Conservation (phyloP, 2,888 invertebrate species). For the Rhagophthalmus giganteus region DNA sequence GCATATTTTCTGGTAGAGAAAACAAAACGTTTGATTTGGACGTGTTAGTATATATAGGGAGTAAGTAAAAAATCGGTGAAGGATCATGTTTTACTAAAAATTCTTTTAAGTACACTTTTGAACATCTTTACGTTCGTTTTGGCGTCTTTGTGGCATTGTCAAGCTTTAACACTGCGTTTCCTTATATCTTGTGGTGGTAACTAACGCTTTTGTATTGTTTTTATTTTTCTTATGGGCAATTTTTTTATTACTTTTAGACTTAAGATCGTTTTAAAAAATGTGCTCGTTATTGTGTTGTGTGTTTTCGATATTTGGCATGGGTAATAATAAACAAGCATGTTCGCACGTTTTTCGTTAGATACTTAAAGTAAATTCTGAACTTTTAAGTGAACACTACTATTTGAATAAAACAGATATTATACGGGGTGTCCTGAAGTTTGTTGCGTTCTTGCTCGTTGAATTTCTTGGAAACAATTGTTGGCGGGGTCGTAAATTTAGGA, state of each 20-base stretch:
- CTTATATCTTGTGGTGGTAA: slow-evolving; percentile 32
- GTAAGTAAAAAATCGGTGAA: slow-evolving; percentile 38
- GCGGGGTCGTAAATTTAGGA: too few relatives aligned
- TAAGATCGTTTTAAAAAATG: neutral
- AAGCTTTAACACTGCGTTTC: neutral
- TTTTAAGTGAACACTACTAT: too few relatives aligned
- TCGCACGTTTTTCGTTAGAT: neutral
- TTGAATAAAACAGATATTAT: too few relatives aligned
- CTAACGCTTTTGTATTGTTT: slow-evolving; percentile 27
- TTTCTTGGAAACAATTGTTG: too few relatives aligned
- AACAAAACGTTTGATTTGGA: slow-evolving; percentile 23
- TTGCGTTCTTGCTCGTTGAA: too few relatives aligned
- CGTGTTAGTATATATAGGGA: slow-evolving; percentile 26
- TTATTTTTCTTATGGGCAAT: slow-evolving; percentile 5
- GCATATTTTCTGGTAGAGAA: slow-evolving; percentile 42
- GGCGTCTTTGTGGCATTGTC: slow-evolving; percentile 7
- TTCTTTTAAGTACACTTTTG: slow-evolving; percentile 10
- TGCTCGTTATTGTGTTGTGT: too few relatives aligned
- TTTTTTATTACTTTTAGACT: neutral
- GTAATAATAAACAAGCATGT: neutral
- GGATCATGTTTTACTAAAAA: neutral
- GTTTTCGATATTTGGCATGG: neutral
- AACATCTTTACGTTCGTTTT: slow-evolving; percentile 8
- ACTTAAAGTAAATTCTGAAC: too few relatives aligned
- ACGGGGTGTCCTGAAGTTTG: too few relatives aligned